phyloP scores from a whole-genome alignment of 2,113 vertebrate genomes.

The Myrmophylax atrothorax region DNA sequence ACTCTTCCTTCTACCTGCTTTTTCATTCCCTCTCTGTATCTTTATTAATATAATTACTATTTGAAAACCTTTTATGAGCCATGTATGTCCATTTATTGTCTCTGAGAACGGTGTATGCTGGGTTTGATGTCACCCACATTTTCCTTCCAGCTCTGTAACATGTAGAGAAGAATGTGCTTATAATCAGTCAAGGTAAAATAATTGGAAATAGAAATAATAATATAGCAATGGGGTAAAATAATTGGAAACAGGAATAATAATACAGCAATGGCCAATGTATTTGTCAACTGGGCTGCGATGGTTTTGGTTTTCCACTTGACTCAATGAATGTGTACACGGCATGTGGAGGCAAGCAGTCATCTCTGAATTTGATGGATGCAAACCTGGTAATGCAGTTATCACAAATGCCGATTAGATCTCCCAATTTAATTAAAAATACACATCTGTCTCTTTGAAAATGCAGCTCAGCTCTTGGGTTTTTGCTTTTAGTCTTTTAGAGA shows the following conservation, averaged over 20 bases:
- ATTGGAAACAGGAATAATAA: constrained; percentile 6
- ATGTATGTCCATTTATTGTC: not conserved
- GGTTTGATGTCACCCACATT: not conserved
- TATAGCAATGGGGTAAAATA: not conserved
- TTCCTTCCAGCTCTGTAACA: not conserved
- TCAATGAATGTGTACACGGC: not conserved
- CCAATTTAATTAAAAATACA: constrained; percentile 14
- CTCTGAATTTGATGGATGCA: not conserved
- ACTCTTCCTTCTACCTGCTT: not conserved
- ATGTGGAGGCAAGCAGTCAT: not conserved
- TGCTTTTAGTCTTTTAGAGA: not conserved
- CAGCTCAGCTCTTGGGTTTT: not conserved
- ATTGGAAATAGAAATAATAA: constrained; percentile 24
- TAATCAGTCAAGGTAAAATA: constrained; percentile 39
- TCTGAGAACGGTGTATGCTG: not conserved
- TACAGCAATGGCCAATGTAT: not conserved
- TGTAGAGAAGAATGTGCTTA: not conserved
- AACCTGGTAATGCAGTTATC: not conserved
- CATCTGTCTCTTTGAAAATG: constrained; percentile 25
- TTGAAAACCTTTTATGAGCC: not conserved
- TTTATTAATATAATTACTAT: not conserved
- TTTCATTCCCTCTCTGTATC: not conserved
- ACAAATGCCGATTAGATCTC: not conserved
- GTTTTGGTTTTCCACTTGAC: not conserved
- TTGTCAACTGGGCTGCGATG: not conserved